Evolutionary conservation across 37 sponge, comb jelly and placozoan genomes (phyloP), one percentile per base, ranked within the genome.

Genomic region (Crambe crambe): DNA sequence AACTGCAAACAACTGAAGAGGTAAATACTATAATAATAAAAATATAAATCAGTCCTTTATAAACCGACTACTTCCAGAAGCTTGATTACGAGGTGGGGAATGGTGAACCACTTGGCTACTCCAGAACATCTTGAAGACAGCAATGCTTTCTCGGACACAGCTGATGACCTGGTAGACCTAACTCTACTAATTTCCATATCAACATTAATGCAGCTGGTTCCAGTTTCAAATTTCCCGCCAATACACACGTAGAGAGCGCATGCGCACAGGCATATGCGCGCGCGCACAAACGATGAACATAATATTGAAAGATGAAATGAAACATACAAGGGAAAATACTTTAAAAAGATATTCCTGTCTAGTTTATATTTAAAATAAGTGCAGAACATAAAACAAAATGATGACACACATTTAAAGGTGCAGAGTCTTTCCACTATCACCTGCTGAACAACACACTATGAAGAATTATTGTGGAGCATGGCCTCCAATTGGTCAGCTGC

Each of bases 401-500:
- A 27, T 21, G 31, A 69, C 38, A 6, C 18, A 20, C 63, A 61
- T 20, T 29, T 23, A 61, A 29, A 54, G 56, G 17, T 20, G 18
- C 56, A 54, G 18, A 20, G 56, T 20, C 10, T 54, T 54, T 10
- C 56, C 18, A 20, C 56, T 20, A 20, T 54, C 18, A 18, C 17
- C 18, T 54, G 17, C 56, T 54, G 18, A 54, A 54, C 56, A 20
- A 18, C 56, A 29, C 29, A 61, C 39, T 68, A 35, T 4, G 69
- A 29, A n/a, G 74, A 73, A 34, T 73, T 73, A 4, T 76, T 76
- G 15, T 59, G 76, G 35, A 93, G 77, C 68, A 89, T 78, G 27
- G 82, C 58, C 69, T 94, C 95, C 35, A 94, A 75, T 54, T 94
- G 90, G 51, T 87, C 91, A 37, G 95, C 95, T 37, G 95, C 95